Evolutionary conservation across 2,113 vertebrate genomes (phyloP).

Genomic region (Rafetus swinhoei): DNA sequence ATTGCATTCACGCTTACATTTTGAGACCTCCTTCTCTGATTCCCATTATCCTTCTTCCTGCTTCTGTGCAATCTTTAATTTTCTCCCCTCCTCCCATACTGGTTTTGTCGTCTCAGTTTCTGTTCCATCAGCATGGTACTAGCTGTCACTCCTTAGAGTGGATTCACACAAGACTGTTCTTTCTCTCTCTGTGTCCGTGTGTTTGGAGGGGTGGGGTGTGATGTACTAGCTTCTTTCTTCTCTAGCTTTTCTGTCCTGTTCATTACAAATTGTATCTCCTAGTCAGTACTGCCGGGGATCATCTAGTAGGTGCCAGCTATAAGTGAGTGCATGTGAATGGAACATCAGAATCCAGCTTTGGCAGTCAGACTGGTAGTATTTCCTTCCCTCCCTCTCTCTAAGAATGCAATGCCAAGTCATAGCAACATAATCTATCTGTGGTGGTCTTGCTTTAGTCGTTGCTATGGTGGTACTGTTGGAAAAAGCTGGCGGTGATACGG

Average conservation of each 20-base stretch:
- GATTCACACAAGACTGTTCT: not conserved
- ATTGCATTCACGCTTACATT: not conserved
- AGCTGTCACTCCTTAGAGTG: not conserved
- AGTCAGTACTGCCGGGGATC: not conserved
- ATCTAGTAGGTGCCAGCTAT: not conserved
- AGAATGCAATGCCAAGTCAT: not conserved
- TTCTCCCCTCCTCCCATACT: rapidly evolving
- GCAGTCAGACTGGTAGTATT: not conserved
- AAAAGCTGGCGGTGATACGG: not conserved
- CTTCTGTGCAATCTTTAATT: not conserved
- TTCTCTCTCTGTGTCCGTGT: rapidly evolving
- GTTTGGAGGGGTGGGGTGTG: not conserved
- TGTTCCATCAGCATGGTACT: not conserved
- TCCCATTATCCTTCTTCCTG: not conserved
- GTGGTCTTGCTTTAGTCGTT: not conserved
- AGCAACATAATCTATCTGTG: not conserved
- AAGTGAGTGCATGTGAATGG: not conserved
- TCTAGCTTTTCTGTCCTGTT: not conserved
- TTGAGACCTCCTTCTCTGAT: not conserved
- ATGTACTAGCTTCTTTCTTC: not conserved
- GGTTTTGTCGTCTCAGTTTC: not conserved
- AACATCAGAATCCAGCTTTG: not conserved
- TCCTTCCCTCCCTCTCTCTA: too few species aligned
- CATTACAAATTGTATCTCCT: not conserved
- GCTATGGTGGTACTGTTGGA: not conserved